Evolutionary conservation across 1,140 invertebrate species (phyloP).

Genomic region (Riptortus pedestris): DNA sequence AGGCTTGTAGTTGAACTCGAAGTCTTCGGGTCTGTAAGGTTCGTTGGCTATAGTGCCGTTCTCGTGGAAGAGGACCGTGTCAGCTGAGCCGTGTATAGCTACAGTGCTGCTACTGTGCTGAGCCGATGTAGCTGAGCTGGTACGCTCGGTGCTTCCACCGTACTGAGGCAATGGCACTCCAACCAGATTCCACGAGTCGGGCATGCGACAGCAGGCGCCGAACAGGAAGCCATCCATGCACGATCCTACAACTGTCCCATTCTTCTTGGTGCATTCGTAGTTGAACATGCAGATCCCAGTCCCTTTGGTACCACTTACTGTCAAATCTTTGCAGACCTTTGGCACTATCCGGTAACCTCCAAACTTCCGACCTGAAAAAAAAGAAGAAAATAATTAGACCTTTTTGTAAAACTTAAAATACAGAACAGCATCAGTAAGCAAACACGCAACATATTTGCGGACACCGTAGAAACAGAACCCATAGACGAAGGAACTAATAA

Average conservation of each 20-base stretch:
- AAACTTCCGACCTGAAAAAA: conserved; percentile 62
- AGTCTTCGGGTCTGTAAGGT: conserved; percentile 49
- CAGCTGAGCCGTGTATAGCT: conserved; percentile 41
- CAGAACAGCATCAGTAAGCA: too few species aligned
- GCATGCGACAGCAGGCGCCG: conserved; percentile 74
- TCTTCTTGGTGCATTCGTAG: conserved; percentile 70
- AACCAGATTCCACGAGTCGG: conserved; percentile 33
- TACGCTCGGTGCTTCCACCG: conserved; percentile 41
- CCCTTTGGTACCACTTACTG: conserved; percentile 37
- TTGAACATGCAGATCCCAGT: conserved; percentile 86
- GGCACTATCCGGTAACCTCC: conserved; percentile 75
- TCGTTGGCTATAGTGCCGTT: conserved; percentile 48
- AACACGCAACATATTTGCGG: too few species aligned
- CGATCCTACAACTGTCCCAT: conserved; percentile 72
- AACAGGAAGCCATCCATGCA: conserved; percentile 88
- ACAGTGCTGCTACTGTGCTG: conserved; percentile 36
- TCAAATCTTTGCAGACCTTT: conserved; percentile 52
- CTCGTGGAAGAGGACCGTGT: conserved; percentile 52
- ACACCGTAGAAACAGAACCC: too few species aligned
- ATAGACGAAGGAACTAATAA: too few species aligned
- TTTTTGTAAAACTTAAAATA: not conserved
- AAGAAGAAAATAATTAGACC: conserved; percentile 29
- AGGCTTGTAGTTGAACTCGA: conserved; percentile 33
- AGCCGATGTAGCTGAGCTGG: conserved; percentile 38
- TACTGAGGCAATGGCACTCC: conserved; percentile 14